Percentiles rank a stretch among this genome's conserved stretches.
Evolutionary conservation across 2,113 vertebrate species (phyloP).

Genomic region (Motacilla alba): DNA sequence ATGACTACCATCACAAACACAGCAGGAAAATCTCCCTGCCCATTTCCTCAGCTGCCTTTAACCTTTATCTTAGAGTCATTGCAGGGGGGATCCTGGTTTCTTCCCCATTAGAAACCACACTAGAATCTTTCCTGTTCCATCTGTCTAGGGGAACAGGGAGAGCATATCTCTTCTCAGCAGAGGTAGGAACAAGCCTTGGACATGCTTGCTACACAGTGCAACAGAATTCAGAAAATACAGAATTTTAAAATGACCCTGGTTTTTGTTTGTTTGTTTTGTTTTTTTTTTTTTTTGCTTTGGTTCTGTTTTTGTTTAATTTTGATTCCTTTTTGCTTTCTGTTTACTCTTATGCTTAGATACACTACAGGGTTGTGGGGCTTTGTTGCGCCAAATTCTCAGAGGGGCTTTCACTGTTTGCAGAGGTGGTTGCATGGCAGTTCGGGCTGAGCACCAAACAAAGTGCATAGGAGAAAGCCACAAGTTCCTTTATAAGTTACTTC

Average conservation of each 20-base stretch:
- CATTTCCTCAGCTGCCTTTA: background rate
- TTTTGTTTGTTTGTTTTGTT: background rate
- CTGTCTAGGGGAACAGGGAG: background rate
- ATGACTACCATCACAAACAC: background rate
- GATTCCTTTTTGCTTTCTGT: background rate
- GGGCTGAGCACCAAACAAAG: background rate
- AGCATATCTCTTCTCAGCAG: background rate
- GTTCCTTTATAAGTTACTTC: background rate
- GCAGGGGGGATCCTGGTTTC: rapidly evolving
- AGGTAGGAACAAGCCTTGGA: background rate
- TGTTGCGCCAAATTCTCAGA: background rate
- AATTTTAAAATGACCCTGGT: background rate
- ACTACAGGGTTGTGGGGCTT: background rate
- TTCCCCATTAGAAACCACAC: background rate
- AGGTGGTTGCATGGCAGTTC: background rate
- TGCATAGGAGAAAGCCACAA: background rate
- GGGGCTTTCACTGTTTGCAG: background rate
- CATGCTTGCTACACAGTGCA: background rate
- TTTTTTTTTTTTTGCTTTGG: background rate
- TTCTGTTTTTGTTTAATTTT: background rate
- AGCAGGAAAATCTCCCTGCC: background rate
- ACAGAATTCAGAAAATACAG: background rate
- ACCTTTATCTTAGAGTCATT: background rate
- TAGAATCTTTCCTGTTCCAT: background rate
- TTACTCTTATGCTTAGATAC: background rate